Percentiles rank a stretch among this genome's conserved stretches.
Evolutionary conservation across 2,888 invertebrate species (phyloP).

Genomic region (Frankliniella intonsa): DNA sequence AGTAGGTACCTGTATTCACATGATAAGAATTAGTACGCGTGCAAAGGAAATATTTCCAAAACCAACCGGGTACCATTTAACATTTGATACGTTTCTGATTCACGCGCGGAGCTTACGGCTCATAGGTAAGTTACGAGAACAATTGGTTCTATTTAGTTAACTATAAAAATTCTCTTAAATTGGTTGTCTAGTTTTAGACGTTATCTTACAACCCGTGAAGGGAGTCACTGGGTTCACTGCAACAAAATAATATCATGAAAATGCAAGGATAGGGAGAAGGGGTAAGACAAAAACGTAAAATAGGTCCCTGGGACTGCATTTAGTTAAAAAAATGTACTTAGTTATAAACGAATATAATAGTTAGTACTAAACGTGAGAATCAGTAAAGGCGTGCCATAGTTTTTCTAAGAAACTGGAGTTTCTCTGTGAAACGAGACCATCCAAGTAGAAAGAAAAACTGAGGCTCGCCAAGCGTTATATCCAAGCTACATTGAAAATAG

Average conservation of each 20-base stretch:
- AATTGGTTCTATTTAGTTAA: neutral
- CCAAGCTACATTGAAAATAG: neutral
- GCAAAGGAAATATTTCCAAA: neutral
- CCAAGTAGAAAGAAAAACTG: slow-evolving; percentile 23
- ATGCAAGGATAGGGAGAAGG: slow-evolving; percentile 22
- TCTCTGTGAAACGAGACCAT: neutral
- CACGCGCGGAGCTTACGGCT: slow-evolving; percentile 7
- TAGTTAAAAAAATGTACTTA: slow-evolving; percentile 27
- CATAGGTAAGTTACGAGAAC: slow-evolving; percentile 28
- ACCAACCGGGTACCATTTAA: slow-evolving; percentile 15
- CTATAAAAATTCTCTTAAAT: neutral
- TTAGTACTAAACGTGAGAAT: slow-evolving; percentile 25
- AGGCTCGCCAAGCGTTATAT: neutral
- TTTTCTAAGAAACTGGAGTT: neutral
- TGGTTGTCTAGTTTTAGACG: neutral
- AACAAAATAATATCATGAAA: slow-evolving; percentile 1
- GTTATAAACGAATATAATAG: slow-evolving; percentile 26
- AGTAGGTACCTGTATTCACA: slow-evolving; percentile 74
- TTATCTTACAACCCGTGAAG: slow-evolving; percentile 21
- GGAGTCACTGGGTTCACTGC: neutral
- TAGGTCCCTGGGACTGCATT: slow-evolving; percentile 27
- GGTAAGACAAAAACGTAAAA: slow-evolving; percentile 31
- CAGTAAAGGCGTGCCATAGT: neutral
- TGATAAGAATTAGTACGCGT: neutral
- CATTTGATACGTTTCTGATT: slow-evolving; percentile 7